Evolutionary conservation across 2,888 invertebrate genomes (phyloP), one percentile per base, ranked within the genome.

Genomic region (Nomada fabriciana): DNA sequence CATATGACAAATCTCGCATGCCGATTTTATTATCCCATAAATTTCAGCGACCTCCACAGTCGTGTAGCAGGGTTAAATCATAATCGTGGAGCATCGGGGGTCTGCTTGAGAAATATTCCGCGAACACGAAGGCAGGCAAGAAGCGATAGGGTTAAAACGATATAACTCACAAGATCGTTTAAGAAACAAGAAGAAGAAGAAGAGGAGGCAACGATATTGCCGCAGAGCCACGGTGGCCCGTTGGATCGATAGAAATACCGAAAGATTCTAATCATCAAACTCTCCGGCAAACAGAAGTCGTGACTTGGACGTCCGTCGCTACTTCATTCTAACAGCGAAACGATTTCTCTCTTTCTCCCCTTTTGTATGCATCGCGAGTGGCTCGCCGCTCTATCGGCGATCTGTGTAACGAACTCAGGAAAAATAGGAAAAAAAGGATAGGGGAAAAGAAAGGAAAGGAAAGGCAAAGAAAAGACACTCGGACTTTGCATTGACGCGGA

Each of bases 261-360:
- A 70, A 73, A 88, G 89, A 89, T 89, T 78, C 74, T 85, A 84
- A 86, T 89, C 84, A 68, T 73, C 76, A 43, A 60, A 50, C 73
- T 84, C 74, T 76, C 71, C 69, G 73, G 84, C 79, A 80, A 89
- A 87, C 86, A 84, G 88, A 78, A 89, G 85, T 89, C 89, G 86
- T 86, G 89, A 88, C 85, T 81, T 64, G 53, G 23, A 59, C 64
- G 61, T 82, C 72, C 50, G 84, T 80, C 77, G 85, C 85, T 80
- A 76, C 77, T 61, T 64, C 83, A 78, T 86, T 81, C 78, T 11
- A 55, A 36, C 83, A 42, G 76, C 65, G 52, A 57, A 52, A 29
- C 47, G 47, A 60, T 70, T 59, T 11, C 2, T 9, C 47, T 29
- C 20, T 59, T 29, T 47, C 13, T 13, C 0, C 13, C 43, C 18